phyloP scores from a whole-genome alignment of 1,140 invertebrate genomes.

The Panagrolaimus sp. region DNA sequence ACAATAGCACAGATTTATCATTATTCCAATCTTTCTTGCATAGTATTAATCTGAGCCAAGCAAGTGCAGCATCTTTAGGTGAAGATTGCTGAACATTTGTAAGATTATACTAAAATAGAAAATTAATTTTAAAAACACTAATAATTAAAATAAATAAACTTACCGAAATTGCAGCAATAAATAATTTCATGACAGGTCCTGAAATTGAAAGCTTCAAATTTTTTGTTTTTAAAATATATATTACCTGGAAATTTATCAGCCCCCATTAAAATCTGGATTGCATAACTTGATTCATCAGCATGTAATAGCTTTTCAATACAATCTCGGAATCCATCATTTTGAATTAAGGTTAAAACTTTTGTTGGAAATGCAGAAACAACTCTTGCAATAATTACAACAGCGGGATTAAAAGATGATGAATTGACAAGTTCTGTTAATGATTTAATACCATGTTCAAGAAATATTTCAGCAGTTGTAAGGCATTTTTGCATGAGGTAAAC shows the following conservation, averaged over 20 bases:
- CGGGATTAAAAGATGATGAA: conserved; percentile 35
- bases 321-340: conserved; percentile 31
- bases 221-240: too few relatives aligned
- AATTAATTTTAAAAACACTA: neutral
- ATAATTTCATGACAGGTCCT: neutral
- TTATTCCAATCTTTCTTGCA: conserved; percentile 39
- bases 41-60: conserved; percentile 31
- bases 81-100: neutral
- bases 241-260: conserved; percentile 43
- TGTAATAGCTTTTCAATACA: conserved; percentile 33
- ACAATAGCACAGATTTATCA: conserved; percentile 36
- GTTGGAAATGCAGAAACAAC: conserved; percentile 30
- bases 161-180: neutral
- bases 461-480: conserved; percentile 34
- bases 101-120: conserved; percentile 24
- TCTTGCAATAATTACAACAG: conserved; percentile 27
- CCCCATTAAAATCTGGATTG: conserved; percentile 35
- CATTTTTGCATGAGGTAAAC: conserved; percentile 37
- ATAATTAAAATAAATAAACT: neutral
- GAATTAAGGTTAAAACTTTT: conserved; percentile 29
- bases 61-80: conserved; percentile 20
- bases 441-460: conserved; percentile 33
- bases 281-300: conserved; percentile 38
- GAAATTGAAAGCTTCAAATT: too few relatives aligned
- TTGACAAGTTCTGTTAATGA: conserved; percentile 41